Percentiles rank a stretch among this genome's conserved stretches.
These are phyloP conservation scores for Hucho hucho DNA, from an alignment of 2,113 vertebrate genomes.

Conservation along the genomic window DNA sequence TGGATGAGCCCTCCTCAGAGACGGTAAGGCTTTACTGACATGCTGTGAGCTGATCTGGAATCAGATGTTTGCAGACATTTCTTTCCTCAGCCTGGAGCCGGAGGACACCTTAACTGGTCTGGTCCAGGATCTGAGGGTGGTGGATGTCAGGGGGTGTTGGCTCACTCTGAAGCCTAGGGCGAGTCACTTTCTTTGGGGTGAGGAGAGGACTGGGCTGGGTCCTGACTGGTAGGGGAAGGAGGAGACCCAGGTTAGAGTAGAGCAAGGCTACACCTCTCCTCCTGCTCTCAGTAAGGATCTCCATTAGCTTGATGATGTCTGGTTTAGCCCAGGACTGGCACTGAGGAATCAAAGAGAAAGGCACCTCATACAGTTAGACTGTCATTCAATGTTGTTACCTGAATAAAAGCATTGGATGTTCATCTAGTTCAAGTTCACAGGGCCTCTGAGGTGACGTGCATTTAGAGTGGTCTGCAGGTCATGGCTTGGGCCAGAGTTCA, in stretches of 20 bases:
- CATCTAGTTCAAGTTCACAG: background rate
- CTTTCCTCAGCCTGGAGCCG: constrained; percentile 67
- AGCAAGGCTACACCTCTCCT: constrained; percentile 78
- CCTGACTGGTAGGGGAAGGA: constrained; percentile 74
- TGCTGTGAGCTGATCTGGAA: background rate
- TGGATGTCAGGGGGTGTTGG: background rate
- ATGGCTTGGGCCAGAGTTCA: constrained; percentile 65
- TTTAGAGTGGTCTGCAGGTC: constrained; percentile 77
- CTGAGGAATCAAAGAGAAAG: constrained; percentile 58
- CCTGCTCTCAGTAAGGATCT: constrained; percentile 84
- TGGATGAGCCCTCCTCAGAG: background rate
- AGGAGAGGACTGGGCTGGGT: constrained; percentile 42
- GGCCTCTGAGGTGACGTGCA: constrained; percentile 49
- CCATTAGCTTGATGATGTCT: constrained; percentile 66
- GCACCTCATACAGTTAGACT: background rate
- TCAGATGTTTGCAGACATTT: background rate
- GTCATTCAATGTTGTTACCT: background rate
- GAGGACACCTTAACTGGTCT: constrained; percentile 45
- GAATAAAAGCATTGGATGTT: no score
- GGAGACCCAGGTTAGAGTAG: constrained; percentile 84
- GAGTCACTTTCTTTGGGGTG: background rate
- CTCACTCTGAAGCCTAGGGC: constrained; percentile 1
- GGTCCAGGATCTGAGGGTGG: constrained; percentile 16
- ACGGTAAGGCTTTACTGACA: background rate
- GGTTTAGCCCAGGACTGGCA: constrained; percentile 57